Conservation (phyloP, 2,113 vertebrate genomes). For the Mormyrus iriodes region DNA sequence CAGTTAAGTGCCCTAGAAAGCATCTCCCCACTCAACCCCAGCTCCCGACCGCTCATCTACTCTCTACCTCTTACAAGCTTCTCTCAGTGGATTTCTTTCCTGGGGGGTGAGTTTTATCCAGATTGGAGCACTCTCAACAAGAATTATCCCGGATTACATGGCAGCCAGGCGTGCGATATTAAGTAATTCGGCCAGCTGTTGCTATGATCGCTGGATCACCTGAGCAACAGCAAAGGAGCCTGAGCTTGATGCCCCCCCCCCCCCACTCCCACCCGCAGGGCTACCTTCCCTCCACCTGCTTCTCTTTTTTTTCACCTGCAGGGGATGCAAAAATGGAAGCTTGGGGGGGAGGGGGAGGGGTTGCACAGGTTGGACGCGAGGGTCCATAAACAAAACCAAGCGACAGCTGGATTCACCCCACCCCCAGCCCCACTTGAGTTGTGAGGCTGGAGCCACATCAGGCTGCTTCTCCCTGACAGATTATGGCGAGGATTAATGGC, state of each 20-base stretch:
- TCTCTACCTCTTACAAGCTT: constrained; percentile 36
- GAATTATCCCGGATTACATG: constrained; percentile 72
- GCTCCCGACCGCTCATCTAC: constrained; percentile 35
- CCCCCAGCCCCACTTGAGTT: background rate
- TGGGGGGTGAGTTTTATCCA: constrained; percentile 62
- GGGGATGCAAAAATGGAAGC: background rate
- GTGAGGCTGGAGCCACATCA: constrained; percentile 19
- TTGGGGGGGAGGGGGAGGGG: background rate
- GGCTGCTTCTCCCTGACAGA: constrained; percentile 45
- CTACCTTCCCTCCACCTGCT: background rate
- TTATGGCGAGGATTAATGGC: constrained; percentile 62
- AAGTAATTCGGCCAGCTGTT: constrained; percentile 73
- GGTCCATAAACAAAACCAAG: background rate
- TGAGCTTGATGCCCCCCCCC: constrained; percentile 23
- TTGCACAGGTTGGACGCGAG: background rate
- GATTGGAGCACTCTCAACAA: constrained; percentile 67
- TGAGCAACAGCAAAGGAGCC: constrained; percentile 34
- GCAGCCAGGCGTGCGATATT: constrained; percentile 59
- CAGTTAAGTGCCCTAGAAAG: constrained; percentile 11
- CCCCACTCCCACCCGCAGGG: too few species aligned
- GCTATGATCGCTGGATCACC: constrained; percentile 58
- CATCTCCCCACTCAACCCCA: constrained; percentile 20
- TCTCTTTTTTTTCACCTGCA: background rate
- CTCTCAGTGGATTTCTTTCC: constrained; percentile 48
- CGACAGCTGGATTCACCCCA: background rate